Evolutionary conservation across 2,888 invertebrate species (phyloP), one percentile per base, ranked within the genome.

Genomic region (Adela reaumurella): DNA sequence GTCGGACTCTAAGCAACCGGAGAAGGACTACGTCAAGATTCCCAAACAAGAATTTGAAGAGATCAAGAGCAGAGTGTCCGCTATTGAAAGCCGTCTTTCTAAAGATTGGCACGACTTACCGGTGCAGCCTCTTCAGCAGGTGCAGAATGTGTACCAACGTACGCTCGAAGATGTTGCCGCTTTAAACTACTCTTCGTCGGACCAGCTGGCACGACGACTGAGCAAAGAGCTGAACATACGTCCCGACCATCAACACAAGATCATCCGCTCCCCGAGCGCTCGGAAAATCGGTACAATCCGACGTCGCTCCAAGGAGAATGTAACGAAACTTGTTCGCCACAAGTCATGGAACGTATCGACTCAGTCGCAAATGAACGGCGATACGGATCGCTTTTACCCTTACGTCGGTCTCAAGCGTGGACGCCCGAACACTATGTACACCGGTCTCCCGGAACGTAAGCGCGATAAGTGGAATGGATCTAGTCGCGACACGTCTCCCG

Each of bases 251-350:
- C 87, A 89, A 57, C 81, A 85, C 47, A 86, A 86, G 59, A 81
- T 90, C 6, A 87, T 90, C 52, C 71, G 90, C 54, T 91, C 91
- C 0, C 92, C 91, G 1, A 91, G 90, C 63, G 90, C 90, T 1
- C 78, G 91, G 47, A 91, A 90, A 79, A 92, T 91, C 51, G 90
- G 90, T 17, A 84, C 83, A 8, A 82, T 91, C 55, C 72, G 90
- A 59, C 78, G 90, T 45, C 74, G 89, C 47, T 90, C 90, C 0
- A 83, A 84, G 62, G 90, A 90, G 57, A 76, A 79, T 53, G 65
- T 70, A 44, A 76, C 71, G 2, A 81, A 80, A 65, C 65, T 85
- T 19, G 74, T 79, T 17, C 73, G 87, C 28, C 85, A 84, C 55
- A 83, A 84, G 56, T 86, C 88, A 0, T 87, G 87, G 86, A 85